Evolutionary conservation across 2,888 invertebrate genomes (phyloP).

Genomic region (Dendrolimus pini): DNA sequence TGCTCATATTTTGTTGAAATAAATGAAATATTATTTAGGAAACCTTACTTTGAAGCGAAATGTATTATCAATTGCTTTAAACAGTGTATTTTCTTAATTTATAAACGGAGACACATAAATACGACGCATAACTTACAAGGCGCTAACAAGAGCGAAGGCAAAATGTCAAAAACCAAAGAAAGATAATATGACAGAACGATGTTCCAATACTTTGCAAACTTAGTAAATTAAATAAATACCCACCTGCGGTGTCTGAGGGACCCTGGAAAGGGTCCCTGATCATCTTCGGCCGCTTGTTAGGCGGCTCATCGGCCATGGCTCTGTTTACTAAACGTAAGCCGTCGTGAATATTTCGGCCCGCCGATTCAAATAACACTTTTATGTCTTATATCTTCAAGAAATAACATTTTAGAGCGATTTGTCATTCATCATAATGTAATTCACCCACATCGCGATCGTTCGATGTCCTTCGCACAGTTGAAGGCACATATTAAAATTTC

Average conservation of each 20-base stretch:
- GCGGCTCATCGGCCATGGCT: constrained; percentile 97
- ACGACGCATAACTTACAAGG: constrained; percentile 71
- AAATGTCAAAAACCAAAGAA: constrained; percentile 66
- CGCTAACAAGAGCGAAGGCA: constrained; percentile 64
- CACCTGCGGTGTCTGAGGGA: constrained; percentile 88
- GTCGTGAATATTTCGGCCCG: constrained; percentile 78
- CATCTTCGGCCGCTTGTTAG: constrained; percentile 96
- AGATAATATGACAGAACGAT: constrained; percentile 66
- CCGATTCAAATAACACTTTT: constrained; percentile 76
- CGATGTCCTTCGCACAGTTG: constrained; percentile 83
- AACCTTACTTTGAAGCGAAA: constrained; percentile 8
- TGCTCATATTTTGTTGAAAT: constrained; percentile 15
- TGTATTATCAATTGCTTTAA: constrained; percentile 8
- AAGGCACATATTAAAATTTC: constrained; percentile 85
- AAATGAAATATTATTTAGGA: constrained; percentile 22
- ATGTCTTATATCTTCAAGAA: constrained; percentile 71
- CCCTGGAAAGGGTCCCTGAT: constrained; percentile 89
- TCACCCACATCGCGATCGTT: constrained; percentile 81
- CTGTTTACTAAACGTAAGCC: constrained; percentile 82
- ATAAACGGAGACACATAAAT: constrained; percentile 43
- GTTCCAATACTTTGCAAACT: constrained; percentile 50
- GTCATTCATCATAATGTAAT: constrained; percentile 73
- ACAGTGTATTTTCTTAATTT: constrained; percentile 18
- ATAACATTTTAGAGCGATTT: constrained; percentile 75
- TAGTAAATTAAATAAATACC: constrained; percentile 66